Percentiles rank a stretch among this genome's conserved stretches.
Conservation (phyloP, 1,140 invertebrate genomes). For the Thereuonema tuberculata region DNA sequence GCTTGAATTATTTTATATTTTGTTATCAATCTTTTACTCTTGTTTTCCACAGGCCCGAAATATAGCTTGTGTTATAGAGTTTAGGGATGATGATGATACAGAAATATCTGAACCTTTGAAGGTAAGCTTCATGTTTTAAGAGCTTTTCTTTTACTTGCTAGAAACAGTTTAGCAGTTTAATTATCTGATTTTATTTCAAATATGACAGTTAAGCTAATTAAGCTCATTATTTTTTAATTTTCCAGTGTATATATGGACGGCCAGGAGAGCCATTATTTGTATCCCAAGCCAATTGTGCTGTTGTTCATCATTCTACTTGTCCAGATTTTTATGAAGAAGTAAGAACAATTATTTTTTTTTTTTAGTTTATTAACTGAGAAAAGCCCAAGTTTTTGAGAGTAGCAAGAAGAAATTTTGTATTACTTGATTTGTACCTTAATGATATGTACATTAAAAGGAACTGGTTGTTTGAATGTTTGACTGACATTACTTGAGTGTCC, state of each 20-base stretch:
- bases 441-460: too few species aligned
- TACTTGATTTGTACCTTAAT: too few species aligned
- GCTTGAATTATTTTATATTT: too few species aligned
- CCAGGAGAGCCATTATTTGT: slow-evolving; percentile 49
- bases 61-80: slow-evolving; percentile 73
- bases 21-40: too few species aligned
- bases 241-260: slow-evolving; percentile 57
- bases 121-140: slow-evolving; percentile 32
- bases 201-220: background rate
- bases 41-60: slow-evolving; percentile 61
- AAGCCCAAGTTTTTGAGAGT: too few species aligned
- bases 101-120: slow-evolving; percentile 51
- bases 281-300: slow-evolving; percentile 40
- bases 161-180: background rate
- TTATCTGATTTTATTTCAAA: background rate
- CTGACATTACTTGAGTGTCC: too few species aligned
- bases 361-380: too few species aligned
- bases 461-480: too few species aligned
- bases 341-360: too few species aligned
- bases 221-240: slow-evolving; percentile 1
- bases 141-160: background rate
- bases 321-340: slow-evolving; percentile 30
- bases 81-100: slow-evolving; percentile 61
- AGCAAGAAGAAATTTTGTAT: too few species aligned
- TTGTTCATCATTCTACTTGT: slow-evolving; percentile 44